Percentiles rank a stretch among this genome's conserved stretches.
Conservation (phyloP, 2,888 invertebrate genomes). For the Dione juno region DNA sequence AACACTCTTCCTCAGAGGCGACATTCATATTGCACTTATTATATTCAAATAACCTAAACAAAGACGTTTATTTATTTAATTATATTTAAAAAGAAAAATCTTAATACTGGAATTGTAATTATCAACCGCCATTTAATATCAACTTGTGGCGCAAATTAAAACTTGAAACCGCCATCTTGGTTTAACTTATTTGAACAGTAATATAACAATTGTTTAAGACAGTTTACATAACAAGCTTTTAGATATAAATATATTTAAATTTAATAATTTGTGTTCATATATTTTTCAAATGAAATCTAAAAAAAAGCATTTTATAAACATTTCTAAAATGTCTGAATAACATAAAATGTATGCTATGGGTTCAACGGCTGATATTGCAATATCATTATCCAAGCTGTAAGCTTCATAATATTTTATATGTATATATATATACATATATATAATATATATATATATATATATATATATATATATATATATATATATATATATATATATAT, state of each 20-base stretch:
- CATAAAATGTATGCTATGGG: background rate
- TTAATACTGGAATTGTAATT: background rate
- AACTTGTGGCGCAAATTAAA: background rate
- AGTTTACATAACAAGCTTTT: slow-evolving; percentile 15
- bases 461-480: no score
- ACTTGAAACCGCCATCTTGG: background rate
- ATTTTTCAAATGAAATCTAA: background rate
- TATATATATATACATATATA: no score
- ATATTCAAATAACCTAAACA: slow-evolving; percentile 19
- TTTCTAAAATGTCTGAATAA: slow-evolving; percentile 17
- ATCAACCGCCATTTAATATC: background rate
- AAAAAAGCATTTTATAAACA: background rate
- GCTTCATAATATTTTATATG: no score
- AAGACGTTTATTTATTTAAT: slow-evolving; percentile 2
- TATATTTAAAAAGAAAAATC: background rate
- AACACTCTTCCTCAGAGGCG: background rate
- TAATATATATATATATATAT: no score
- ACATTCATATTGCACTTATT: slow-evolving; percentile 12
- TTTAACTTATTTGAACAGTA: slow-evolving; percentile 23
- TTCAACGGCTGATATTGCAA: background rate
- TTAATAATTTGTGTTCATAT: background rate
- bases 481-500: no score
- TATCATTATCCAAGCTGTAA: no score
- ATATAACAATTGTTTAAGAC: slow-evolving; percentile 14
- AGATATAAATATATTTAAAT: slow-evolving; percentile 8